Percentiles rank a stretch among this genome's conserved stretches.
phyloP scores from a whole-genome alignment of 2,113 vertebrate genomes.

The Microcebus tavaratra region DNA sequence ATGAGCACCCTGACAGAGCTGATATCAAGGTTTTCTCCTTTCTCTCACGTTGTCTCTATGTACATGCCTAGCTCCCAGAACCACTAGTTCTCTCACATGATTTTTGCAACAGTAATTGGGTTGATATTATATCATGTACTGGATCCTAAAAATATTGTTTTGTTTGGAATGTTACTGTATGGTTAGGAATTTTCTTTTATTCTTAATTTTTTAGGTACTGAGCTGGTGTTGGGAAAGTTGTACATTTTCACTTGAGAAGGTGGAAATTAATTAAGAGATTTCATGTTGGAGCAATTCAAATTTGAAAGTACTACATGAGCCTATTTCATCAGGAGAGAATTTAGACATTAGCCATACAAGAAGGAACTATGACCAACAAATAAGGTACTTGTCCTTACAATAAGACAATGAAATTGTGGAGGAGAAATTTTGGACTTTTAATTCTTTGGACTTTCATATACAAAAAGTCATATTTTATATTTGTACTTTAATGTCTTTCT shows the following conservation, averaged over 20 bases:
- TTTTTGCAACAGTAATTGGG: neutral
- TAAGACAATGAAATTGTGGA: neutral
- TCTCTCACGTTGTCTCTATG: neutral
- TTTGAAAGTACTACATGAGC: neutral
- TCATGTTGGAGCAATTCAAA: neutral
- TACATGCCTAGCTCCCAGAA: neutral
- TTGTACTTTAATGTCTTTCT: neutral
- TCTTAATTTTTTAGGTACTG: neutral
- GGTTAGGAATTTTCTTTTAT: neutral
- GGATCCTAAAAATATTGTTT: neutral
- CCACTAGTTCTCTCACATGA: neutral
- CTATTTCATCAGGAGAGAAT: neutral
- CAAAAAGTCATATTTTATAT: neutral
- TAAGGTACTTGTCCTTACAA: neutral
- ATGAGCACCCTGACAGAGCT: neutral
- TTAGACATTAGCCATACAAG: neutral
- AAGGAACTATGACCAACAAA: neutral
- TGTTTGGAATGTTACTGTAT: neutral
- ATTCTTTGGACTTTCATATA: neutral
- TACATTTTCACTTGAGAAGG: neutral
- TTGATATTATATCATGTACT: neutral
- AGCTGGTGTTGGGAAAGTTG: neutral
- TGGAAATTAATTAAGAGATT: neutral
- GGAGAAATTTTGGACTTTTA: neutral
- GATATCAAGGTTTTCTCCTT: neutral